Conservation (phyloP, 1,140 invertebrate species). For the Argopecten irradians region DNA sequence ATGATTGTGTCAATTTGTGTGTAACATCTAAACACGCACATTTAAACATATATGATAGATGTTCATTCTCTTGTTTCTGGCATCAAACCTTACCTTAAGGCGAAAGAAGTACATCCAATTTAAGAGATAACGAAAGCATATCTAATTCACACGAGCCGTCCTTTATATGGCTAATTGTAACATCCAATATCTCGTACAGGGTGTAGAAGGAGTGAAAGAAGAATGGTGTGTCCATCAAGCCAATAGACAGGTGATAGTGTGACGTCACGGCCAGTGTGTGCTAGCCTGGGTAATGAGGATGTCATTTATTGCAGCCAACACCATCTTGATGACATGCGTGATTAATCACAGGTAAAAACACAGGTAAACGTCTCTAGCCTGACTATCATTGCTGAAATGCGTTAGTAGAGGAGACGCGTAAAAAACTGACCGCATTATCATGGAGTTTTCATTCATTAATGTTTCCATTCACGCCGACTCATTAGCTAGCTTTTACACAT, state of each 20-base stretch:
- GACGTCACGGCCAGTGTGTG: neutral
- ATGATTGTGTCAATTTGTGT: too few relatives aligned
- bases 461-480: neutral
- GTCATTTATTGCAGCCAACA: constrained; percentile 9
- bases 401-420: neutral
- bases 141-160: neutral
- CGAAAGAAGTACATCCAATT: neutral
- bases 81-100: constrained; percentile 2
- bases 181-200: neutral
- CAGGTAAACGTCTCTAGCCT: neutral
- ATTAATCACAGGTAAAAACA: constrained; percentile 18
- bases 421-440: constrained; percentile 15
- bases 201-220: neutral
- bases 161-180: neutral
- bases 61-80: neutral
- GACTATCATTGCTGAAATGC: neutral
- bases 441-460: neutral
- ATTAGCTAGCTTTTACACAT: neutral
- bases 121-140: neutral
- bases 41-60: neutral
- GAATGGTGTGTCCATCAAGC: neutral
- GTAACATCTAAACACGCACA: neutral
- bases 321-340: constrained; percentile 9
- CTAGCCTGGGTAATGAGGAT: neutral
- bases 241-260: constrained; percentile 3